phyloP scores from a whole-genome alignment of 1,140 invertebrate genomes.

The Aricia agestis region DNA sequence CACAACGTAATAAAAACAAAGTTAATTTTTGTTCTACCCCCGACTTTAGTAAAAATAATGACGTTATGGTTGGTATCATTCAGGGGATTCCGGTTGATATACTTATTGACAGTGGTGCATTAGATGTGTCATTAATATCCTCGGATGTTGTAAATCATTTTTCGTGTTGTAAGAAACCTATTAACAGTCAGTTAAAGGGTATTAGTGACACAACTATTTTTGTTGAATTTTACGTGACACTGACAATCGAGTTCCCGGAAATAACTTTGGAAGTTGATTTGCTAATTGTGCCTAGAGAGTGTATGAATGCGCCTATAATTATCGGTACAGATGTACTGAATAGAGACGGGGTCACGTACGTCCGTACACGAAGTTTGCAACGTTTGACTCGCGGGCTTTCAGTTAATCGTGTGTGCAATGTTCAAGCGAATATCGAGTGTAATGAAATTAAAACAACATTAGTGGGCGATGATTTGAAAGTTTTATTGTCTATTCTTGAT shows the following conservation, averaged over 20 bases:
- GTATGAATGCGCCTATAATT: conserved; percentile 28
- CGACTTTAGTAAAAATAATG: neutral
- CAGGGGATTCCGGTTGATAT: conserved; percentile 31
- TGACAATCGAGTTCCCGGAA: conserved; percentile 24
- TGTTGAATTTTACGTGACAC: conserved; percentile 21
- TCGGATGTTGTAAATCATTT: conserved; percentile 28
- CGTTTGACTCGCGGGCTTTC: neutral
- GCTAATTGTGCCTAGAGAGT: conserved; percentile 15
- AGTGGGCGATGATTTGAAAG: conserved; percentile 2
- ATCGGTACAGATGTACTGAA: conserved; percentile 34
- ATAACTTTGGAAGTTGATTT: conserved; percentile 28
- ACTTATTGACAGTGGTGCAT: conserved; percentile 32
- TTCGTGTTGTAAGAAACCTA: conserved; percentile 18
- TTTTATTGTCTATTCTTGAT: conserved; percentile 20
- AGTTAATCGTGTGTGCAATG: conserved; percentile 1
- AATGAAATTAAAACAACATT: conserved; percentile 24
- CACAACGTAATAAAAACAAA: conserved; percentile 11
- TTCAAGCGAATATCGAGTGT: conserved; percentile 5
- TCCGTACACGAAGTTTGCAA: conserved; percentile 15
- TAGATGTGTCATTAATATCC: conserved; percentile 29
- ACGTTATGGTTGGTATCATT: conserved; percentile 30
- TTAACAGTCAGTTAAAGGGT: conserved; percentile 24
- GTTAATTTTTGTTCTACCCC: conserved; percentile 27
- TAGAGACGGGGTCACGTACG: conserved; percentile 28
- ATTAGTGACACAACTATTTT: conserved; percentile 30